Conservation (phyloP, 2,888 invertebrate species). For the Lamproptera curius region DNA sequence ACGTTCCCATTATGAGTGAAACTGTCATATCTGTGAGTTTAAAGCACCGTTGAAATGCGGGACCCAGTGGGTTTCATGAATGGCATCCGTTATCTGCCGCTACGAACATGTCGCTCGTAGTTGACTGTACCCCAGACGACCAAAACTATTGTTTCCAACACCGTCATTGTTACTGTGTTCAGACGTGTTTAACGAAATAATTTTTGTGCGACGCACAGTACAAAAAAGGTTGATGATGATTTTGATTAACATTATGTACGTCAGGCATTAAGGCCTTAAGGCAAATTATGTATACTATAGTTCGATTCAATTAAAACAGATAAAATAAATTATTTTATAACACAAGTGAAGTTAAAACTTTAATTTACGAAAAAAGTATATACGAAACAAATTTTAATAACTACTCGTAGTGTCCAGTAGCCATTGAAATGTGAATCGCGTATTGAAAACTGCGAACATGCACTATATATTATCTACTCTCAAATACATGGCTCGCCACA, state of each 20-base stretch:
- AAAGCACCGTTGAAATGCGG: constrained; percentile 45
- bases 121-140: constrained; percentile 26
- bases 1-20: constrained; percentile 39
- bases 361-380: too few relatives aligned
- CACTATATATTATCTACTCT: background rate
- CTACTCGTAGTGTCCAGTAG: too few relatives aligned
- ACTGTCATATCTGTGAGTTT: constrained; percentile 45
- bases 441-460: background rate
- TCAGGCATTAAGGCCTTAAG: too few relatives aligned
- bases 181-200: background rate
- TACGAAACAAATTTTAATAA: too few relatives aligned
- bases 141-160: constrained; percentile 36
- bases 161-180: constrained; percentile 10
- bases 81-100: constrained; percentile 39
- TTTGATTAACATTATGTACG: too few relatives aligned
- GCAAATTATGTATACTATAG: too few relatives aligned
- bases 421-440: background rate
- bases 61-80: constrained; percentile 50
- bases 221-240: too few relatives aligned
- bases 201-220: too few relatives aligned
- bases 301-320: too few relatives aligned
- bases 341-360: too few relatives aligned
- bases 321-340: too few relatives aligned
- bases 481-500: background rate
- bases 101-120: constrained; percentile 33